Conservation (phyloP, 2,797 vertebrate species). For the Echeneis naucrates region DNA sequence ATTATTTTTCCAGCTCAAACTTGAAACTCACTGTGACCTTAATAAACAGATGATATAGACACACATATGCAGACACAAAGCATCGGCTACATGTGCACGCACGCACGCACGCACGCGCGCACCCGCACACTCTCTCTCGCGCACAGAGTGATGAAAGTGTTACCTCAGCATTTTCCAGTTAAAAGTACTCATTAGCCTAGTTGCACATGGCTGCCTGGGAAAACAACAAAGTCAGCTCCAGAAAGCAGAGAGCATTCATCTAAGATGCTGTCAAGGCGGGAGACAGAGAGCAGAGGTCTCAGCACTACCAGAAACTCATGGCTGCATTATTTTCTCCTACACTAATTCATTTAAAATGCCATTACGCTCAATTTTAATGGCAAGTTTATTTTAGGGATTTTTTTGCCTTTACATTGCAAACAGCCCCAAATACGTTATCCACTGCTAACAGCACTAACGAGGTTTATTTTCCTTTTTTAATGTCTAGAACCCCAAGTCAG, state of each 20-base stretch:
- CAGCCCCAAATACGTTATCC: constrained; percentile 13
- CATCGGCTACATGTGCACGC: constrained; percentile 11
- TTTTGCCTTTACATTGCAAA: constrained; percentile 16
- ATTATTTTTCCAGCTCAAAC: constrained; percentile 75
- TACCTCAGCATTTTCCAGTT: constrained; percentile 84
- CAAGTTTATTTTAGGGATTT: constrained; percentile 34
- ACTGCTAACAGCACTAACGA: neutral
- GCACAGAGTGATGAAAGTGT: constrained; percentile 79
- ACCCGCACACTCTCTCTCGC: constrained; percentile 30
- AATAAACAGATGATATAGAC: constrained; percentile 76
- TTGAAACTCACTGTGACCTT: constrained; percentile 76
- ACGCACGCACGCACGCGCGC: too few species aligned
- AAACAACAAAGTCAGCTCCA: constrained; percentile 86
- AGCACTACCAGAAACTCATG: constrained; percentile 68
- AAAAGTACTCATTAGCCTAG: constrained; percentile 87
- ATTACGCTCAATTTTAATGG: constrained; percentile 40
- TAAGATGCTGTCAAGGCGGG: constrained; percentile 77
- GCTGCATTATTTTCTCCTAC: constrained; percentile 65
- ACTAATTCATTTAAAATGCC: constrained; percentile 50
- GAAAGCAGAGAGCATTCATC: constrained; percentile 83
- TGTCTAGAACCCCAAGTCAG: neutral
- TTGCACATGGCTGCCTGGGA: constrained; percentile 85
- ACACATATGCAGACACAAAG: constrained; percentile 29
- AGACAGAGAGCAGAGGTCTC: constrained; percentile 82
- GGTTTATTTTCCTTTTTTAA: constrained; percentile 18